Percentiles rank a stretch among this genome's conserved stretches.
Evolutionary conservation across 2,888 invertebrate genomes (phyloP).

Genomic region (Scaptomyza caliginosa): DNA sequence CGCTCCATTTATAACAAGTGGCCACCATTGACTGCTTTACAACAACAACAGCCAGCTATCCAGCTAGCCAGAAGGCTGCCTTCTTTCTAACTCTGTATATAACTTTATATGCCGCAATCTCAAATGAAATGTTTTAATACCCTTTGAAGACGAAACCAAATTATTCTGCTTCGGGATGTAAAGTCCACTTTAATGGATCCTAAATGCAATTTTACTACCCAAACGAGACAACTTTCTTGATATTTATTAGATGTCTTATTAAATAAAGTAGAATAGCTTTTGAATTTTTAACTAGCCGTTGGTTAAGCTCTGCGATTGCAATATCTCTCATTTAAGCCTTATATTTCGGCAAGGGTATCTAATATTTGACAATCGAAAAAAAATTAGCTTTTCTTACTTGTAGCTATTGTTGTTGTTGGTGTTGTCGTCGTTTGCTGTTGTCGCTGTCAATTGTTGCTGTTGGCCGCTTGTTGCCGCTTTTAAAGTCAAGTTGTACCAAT

Average conservation of each 20-base stretch:
- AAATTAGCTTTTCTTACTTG: constrained; percentile 1
- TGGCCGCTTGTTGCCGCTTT: constrained; percentile 60
- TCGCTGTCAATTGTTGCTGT: constrained; percentile 41
- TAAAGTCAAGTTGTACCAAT: constrained; percentile 73
- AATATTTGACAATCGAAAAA: constrained; percentile 16
- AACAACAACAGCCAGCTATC: background rate
- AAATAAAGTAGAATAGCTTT: too few species aligned
- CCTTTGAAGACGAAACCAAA: background rate
- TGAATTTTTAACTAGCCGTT: background rate
- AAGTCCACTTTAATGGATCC: background rate
- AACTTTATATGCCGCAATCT: constrained; percentile 49
- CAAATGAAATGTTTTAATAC: constrained; percentile 34
- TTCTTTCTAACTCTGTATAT: constrained; percentile 31
- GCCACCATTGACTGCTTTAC: constrained; percentile 46
- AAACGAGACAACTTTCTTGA: background rate
- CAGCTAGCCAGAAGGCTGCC: constrained; percentile 6
- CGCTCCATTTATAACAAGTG: constrained; percentile 80
- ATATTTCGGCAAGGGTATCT: constrained; percentile 19
- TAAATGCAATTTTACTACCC: background rate
- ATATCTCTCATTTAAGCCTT: background rate
- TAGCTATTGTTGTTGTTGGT: constrained; percentile 34
- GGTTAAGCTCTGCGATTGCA: background rate
- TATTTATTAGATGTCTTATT: background rate
- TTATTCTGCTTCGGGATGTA: background rate
- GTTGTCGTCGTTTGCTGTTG: constrained; percentile 55